Conservation (phyloP, 2,797 vertebrate genomes). For the Notoglanidium macrostoma region DNA sequence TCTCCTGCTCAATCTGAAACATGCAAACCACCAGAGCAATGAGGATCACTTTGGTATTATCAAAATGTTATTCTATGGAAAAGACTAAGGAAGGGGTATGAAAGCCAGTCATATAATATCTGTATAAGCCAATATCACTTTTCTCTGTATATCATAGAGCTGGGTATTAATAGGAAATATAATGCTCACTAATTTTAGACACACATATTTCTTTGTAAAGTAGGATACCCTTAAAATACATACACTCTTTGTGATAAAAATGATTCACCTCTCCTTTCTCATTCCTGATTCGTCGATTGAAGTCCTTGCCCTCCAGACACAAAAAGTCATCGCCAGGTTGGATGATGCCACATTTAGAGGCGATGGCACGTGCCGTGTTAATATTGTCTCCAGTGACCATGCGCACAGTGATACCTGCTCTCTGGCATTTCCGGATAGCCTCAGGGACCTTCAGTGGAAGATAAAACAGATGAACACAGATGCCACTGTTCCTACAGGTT, state of each 20-base stretch:
- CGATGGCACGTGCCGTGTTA: conserved; percentile 89
- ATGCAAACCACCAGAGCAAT: conserved; percentile 26
- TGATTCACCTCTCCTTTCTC: conserved; percentile 87
- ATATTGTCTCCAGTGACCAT: conserved; percentile 96
- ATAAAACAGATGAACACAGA: neutral
- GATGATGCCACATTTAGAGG: conserved; percentile 89
- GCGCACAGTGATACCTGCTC: conserved; percentile 89
- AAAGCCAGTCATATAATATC: conserved; percentile 3
- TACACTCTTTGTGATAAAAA: neutral
- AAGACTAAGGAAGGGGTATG: neutral
- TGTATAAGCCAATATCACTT: neutral
- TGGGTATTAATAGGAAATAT: neutral
- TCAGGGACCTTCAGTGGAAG: conserved; percentile 79
- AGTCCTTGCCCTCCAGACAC: conserved; percentile 90
- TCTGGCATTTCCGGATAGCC: conserved; percentile 88
- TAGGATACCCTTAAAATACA: neutral
- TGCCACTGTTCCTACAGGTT: neutral
- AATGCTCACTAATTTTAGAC: neutral
- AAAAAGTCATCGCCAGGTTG: conserved; percentile 89
- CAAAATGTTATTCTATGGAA: conserved; percentile 1
- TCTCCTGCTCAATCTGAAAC: conserved; percentile 88
- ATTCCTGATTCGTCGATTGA: conserved; percentile 89
- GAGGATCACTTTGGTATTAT: neutral
- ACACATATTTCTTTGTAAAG: no score
- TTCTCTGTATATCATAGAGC: neutral